phyloP scores from a whole-genome alignment of 2,797 vertebrate species.

The Heliangelus exortis region DNA sequence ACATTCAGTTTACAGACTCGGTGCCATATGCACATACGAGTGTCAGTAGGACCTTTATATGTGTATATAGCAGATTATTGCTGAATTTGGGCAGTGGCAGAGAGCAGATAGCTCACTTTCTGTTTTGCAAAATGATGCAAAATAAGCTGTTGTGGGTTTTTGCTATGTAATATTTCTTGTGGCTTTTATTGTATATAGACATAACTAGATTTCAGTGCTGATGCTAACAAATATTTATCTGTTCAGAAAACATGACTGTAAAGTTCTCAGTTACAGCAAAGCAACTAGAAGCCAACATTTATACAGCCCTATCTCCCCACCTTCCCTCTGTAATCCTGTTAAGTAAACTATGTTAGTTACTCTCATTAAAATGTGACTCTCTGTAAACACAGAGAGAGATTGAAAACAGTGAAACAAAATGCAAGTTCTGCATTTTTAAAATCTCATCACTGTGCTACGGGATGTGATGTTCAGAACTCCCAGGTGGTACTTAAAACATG shows the following conservation, averaged over 20 bases:
- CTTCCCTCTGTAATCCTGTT: neutral
- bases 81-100: neutral
- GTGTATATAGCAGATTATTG: neutral
- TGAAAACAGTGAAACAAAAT: neutral
- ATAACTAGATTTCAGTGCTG: neutral
- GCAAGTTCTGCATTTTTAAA: neutral
- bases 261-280: neutral
- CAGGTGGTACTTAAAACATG: neutral
- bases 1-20: constrained; percentile 17
- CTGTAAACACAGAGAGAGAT: neutral
- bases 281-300: neutral
- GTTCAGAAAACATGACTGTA: neutral
- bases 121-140: constrained; percentile 30
- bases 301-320: neutral
- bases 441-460: neutral
- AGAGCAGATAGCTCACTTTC: constrained; percentile 31
- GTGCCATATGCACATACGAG: neutral
- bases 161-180: neutral
- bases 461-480: neutral
- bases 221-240: neutral
- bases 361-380: neutral
- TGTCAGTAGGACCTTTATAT: neutral
- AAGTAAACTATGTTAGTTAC: neutral
- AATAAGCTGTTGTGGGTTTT: constrained; percentile 7
- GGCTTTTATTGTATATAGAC: neutral